A percentile compares a stretch with the other conserved stretches of the same genome.
These are phyloP conservation scores for Arothron firmamentum DNA, from an alignment of 2,113 vertebrate genomes.

Conservation along the genomic window DNA sequence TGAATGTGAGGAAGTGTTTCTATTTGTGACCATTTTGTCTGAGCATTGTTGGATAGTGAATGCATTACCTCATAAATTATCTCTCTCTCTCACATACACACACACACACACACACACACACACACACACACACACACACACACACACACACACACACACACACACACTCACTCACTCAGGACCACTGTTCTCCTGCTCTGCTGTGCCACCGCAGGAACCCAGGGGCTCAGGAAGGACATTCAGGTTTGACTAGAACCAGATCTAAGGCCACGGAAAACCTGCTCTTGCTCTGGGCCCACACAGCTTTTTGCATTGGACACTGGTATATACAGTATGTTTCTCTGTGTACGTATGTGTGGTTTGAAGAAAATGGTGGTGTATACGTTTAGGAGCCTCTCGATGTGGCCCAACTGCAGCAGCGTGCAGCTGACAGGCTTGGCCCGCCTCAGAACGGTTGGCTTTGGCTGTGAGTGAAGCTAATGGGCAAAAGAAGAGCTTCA, in stretches of 20 bases:
- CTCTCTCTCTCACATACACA: neutral
- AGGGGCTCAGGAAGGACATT: conserved; percentile 63
- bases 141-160: neutral
- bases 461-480: conserved; percentile 44
- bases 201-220: conserved; percentile 42
- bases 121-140: conserved; percentile 22
- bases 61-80: neutral
- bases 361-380: conserved; percentile 24
- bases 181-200: conserved; percentile 28
- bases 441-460: conserved; percentile 46
- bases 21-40: conserved; percentile 17
- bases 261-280: conserved; percentile 44
- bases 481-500: conserved; percentile 34
- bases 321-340: conserved; percentile 11
- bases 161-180: conserved; percentile 23
- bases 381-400: conserved; percentile 16
- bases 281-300: conserved; percentile 46
- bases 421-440: conserved; percentile 46
- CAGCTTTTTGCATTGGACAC: conserved; percentile 25
- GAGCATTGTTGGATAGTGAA: conserved; percentile 18
- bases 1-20: conserved; percentile 27
- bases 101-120: conserved; percentile 18
- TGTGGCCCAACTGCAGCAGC: conserved; percentile 32
- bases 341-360: neutral
- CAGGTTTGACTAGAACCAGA: conserved; percentile 67